Conservation (phyloP, 2,797 vertebrate species). For the Pelobates cultripes region DNA sequence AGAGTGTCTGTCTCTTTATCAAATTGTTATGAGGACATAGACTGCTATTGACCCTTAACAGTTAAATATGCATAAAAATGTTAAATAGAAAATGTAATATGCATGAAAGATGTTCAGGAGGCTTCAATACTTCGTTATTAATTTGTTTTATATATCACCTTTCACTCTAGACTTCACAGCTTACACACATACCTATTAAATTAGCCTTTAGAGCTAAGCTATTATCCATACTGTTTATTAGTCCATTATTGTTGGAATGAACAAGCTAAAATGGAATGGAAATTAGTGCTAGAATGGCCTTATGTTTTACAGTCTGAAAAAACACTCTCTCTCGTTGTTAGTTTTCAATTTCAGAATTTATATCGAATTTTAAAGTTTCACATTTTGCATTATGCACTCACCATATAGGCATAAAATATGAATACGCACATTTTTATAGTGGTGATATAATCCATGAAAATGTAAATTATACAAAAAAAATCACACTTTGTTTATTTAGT, state of each 20-base stretch:
- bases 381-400: no score
- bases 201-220: constrained; percentile 13
- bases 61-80: no score
- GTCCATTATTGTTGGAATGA: constrained; percentile 39
- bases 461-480: no score
- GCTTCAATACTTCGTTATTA: no score
- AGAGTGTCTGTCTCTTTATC: no score
- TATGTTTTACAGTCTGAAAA: not conserved
- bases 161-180: not conserved
- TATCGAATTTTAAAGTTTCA: constrained; percentile 13
- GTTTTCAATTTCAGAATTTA: constrained; percentile 9
- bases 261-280: constrained; percentile 35
- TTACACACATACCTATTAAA: constrained; percentile 15
- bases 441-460: not conserved
- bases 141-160: constrained; percentile 2
- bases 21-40: no score
- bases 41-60: no score
- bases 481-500: no score
- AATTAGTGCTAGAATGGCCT: constrained; percentile 26
- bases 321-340: constrained; percentile 7
- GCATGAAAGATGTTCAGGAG: no score
- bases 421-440: not conserved
- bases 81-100: no score
- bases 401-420: no score
- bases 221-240: constrained; percentile 40